phyloP scores from a whole-genome alignment of 2,888 invertebrate species.

The Phorcus lineatus region DNA sequence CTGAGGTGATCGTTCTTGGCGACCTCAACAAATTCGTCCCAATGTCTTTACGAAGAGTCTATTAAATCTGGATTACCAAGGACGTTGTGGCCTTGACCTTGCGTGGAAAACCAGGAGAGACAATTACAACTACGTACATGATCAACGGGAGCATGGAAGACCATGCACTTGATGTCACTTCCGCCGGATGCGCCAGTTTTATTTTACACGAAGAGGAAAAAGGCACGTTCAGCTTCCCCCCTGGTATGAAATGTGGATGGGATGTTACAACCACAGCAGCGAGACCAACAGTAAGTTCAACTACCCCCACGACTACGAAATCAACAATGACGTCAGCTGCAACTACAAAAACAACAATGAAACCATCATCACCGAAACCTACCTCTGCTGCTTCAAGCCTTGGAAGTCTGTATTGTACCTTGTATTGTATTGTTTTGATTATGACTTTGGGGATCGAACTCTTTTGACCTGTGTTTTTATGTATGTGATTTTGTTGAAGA shows the following conservation, averaged over 20 bases:
- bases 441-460: no score
- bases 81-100: constrained; percentile 36
- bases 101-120: constrained; percentile 34
- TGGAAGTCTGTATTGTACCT: no score
- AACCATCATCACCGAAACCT: neutral
- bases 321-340: neutral
- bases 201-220: neutral
- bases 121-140: constrained; percentile 29
- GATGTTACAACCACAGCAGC: neutral
- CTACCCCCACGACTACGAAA: neutral
- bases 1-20: constrained; percentile 41
- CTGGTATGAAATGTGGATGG: neutral
- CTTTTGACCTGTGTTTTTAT: no score
- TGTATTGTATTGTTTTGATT: no score
- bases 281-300: neutral
- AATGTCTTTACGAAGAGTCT: constrained; percentile 45
- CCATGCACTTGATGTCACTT: neutral
- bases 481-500: no score
- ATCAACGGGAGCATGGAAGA: constrained; percentile 22
- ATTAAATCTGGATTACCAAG: constrained; percentile 24
- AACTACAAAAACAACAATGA: neutral
- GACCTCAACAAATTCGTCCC: constrained; percentile 51
- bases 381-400: no score
- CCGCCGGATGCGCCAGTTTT: neutral
- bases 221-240: neutral